phyloP scores from a whole-genome alignment of 2,888 invertebrate species.

The Drosophila ezoana region DNA sequence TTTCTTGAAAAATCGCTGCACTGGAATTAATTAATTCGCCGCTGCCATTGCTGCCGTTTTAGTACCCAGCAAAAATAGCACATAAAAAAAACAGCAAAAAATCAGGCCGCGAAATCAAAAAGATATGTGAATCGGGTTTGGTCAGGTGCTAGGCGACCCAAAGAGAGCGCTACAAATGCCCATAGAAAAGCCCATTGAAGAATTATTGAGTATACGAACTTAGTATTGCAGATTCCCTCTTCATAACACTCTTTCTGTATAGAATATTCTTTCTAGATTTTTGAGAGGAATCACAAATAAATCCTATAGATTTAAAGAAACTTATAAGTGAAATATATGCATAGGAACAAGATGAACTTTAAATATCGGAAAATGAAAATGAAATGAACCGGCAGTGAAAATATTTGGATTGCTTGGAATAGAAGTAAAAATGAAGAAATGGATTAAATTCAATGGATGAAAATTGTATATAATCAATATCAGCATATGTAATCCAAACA shows the following conservation, averaged over 20 bases:
- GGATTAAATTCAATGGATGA: too few species aligned
- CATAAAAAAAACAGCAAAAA: conserved; percentile 27
- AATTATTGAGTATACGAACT: background rate
- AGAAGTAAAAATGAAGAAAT: too few species aligned
- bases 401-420: too few species aligned
- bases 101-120: conserved; percentile 39
- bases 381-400: too few species aligned
- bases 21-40: conserved; percentile 81
- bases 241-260: too few species aligned
- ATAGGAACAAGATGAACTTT: too few species aligned
- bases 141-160: conserved; percentile 17
- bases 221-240: too few species aligned
- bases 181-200: background rate
- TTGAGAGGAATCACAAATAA: background rate
- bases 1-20: conserved; percentile 79
- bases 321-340: background rate
- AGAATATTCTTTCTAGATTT: too few species aligned
- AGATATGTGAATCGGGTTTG: conserved; percentile 22
- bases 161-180: conserved; percentile 11
- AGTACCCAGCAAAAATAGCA: conserved; percentile 23
- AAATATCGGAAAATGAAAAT: too few species aligned
- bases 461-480: too few species aligned
- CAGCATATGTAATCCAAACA: too few species aligned
- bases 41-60: conserved; percentile 42
- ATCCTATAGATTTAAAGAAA: background rate